A percentile compares a stretch with the other conserved stretches of the same genome.
phyloP scores from a whole-genome alignment of 2,797 vertebrate species.

The Dermochelys coriacea region DNA sequence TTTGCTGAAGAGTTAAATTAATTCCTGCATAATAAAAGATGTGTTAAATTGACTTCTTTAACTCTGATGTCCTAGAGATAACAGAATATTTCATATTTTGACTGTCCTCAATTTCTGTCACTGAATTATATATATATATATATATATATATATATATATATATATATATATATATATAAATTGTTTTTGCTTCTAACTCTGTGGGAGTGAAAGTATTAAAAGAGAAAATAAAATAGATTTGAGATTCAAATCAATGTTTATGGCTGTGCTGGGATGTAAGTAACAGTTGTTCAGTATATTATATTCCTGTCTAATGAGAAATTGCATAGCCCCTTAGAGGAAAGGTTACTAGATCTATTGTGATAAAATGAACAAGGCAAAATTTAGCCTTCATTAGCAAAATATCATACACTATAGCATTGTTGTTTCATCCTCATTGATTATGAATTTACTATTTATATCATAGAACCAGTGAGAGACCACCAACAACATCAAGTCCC shows the following conservation, averaged over 20 bases:
- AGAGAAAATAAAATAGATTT: not conserved
- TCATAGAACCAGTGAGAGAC: not conserved
- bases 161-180: too few species aligned
- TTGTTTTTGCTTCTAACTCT: not conserved
- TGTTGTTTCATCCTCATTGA: not conserved
- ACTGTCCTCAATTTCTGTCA: not conserved
- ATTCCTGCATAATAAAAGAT: not conserved
- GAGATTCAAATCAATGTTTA: not conserved
- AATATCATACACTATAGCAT: not conserved
- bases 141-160: not conserved
- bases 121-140: too few species aligned
- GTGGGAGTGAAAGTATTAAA: not conserved
- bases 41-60: not conserved
- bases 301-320: not conserved
- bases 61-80: too few species aligned
- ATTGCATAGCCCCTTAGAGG: not conserved
- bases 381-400: not conserved
- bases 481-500: not conserved
- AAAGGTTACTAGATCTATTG: not conserved
- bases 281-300: not conserved
- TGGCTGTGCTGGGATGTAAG: not conserved
- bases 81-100: not conserved
- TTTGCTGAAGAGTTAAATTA: not conserved
- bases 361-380: not conserved
- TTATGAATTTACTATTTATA: not conserved